These are phyloP conservation scores for Drosophila engyochracea DNA, from an alignment of 2,888 invertebrate genomes.

Conservation along the genomic window DNA sequence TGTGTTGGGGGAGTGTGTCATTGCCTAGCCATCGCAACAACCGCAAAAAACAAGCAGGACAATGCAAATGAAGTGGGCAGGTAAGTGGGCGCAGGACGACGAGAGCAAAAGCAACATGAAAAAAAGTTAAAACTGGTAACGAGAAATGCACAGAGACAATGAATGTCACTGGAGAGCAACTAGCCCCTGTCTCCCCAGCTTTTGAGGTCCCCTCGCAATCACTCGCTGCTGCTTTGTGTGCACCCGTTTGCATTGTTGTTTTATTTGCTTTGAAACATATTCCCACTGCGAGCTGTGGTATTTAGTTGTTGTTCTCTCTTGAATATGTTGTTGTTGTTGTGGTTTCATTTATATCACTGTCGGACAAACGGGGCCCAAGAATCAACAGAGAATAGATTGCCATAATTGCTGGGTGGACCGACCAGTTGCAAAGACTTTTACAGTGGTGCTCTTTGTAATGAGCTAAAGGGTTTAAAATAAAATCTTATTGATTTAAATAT, in stretches of 20 bases:
- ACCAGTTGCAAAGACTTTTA: slow-evolving; percentile 19
- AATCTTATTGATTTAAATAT: not conserved
- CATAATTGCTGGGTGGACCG: slow-evolving; percentile 41
- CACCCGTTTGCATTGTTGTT: slow-evolving; percentile 41
- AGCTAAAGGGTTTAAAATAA: too few species aligned
- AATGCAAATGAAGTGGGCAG: slow-evolving; percentile 70
- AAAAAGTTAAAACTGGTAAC: slow-evolving; percentile 14
- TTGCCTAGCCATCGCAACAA: slow-evolving; percentile 67
- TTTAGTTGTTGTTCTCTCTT: slow-evolving; percentile 31
- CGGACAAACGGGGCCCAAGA: slow-evolving; percentile 30
- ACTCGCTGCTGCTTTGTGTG: slow-evolving; percentile 35
- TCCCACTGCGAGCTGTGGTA: slow-evolving; percentile 56
- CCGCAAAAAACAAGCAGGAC: slow-evolving; percentile 75
- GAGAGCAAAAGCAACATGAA: not conserved
- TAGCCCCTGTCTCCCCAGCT: not conserved
- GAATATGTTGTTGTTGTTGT: slow-evolving; percentile 8
- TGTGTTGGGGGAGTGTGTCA: slow-evolving; percentile 26
- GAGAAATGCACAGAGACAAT: slow-evolving; percentile 47
- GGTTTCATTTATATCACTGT: slow-evolving; percentile 40
- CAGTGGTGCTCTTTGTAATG: too few species aligned
- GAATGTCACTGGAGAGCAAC: slow-evolving; percentile 45
- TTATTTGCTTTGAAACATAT: slow-evolving; percentile 60
- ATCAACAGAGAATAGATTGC: slow-evolving; percentile 33
- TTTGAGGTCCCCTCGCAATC: not conserved
- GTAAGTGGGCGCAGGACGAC: slow-evolving; percentile 15